Base-by-base conservation (phyloP, 2,888 invertebrate genomes). In the Epsilonema sp. region DNA sequence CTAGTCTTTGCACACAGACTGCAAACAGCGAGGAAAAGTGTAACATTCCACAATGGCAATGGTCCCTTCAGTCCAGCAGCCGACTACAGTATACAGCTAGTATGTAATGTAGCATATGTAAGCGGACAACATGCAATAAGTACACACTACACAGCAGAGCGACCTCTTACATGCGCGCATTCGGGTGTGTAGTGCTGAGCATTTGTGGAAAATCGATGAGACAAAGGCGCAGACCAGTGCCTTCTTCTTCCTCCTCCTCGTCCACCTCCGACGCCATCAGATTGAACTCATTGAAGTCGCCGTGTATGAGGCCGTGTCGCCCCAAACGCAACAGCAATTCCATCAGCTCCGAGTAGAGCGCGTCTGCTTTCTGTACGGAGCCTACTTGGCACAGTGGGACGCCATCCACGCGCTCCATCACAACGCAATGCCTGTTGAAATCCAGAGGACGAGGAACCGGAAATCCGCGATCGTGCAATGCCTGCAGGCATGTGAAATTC, bases 201-300 rank as follows among this genome's bases (percentile, higher is more conserved):
- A 97, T 97, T 73, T 97, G 97, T 0, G 97, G 97, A 67, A 97
- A 97, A 72, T 99, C 97, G 52, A 94, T 92, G 55, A 97, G 71
- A 42, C 86, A 71, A 0, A 87, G 80, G 53, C 79, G 79, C 20
- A 78, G 78, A 0, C 80, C 79, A 45, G 78, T 75, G 36, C 77
- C 19, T 23, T 49, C 47, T 26, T 39, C 22, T 22, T 46, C 41
- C 19, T 38, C 44, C n/a, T n/a, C n/a, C n/a, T n/a, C n/a, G n/a
- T n/a, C n/a, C n/a, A n/a, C n/a, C n/a, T n/a, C n/a, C n/a, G n/a
- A n/a, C 19, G 75, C 50, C 80, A 99, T 85, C 52, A 99, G 77
- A 67, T 97, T 97, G 68, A 99, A 97, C 70, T 97, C 97, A 65
- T 99, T 97, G 67, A 92, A 97, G 72, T 97, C 97, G 0, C 92